Percentiles rank a stretch among this genome's conserved stretches.
Evolutionary conservation across 2,888 invertebrate genomes (phyloP).

Genomic region (Trisateles emortualis): DNA sequence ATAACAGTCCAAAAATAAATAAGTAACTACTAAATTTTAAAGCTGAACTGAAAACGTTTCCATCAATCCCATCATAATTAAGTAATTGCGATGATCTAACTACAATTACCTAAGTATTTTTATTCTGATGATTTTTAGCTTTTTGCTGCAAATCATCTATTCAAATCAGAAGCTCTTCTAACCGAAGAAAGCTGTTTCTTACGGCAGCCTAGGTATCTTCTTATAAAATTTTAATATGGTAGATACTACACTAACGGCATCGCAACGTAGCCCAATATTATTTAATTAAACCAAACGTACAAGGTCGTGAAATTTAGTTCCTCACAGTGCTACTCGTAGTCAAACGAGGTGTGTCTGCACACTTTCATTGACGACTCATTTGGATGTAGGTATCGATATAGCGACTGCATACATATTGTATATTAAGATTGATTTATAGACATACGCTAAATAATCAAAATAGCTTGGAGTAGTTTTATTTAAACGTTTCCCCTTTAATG

Average conservation of each 20-base stretch:
- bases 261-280: conserved; percentile 18
- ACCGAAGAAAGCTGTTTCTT: too few relatives aligned
- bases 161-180: too few relatives aligned
- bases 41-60: too few relatives aligned
- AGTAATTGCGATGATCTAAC: too few relatives aligned
- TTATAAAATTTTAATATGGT: neutral
- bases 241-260: neutral
- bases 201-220: too few relatives aligned
- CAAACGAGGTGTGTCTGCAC: conserved; percentile 21
- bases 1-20: too few relatives aligned
- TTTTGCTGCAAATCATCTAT: too few relatives aligned
- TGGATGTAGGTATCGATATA: conserved; percentile 15
- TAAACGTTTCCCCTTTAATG: neutral
- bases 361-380: conserved; percentile 44
- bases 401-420: conserved; percentile 40
- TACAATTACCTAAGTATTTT: too few relatives aligned
- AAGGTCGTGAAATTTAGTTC: conserved; percentile 36
- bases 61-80: too few relatives aligned
- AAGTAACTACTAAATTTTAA: too few relatives aligned
- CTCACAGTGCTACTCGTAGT: conserved; percentile 29
- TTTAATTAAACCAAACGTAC: conserved; percentile 25
- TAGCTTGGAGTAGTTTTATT: neutral
- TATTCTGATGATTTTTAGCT: too few relatives aligned
- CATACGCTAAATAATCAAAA: neutral
- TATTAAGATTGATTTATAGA: conserved; percentile 34